Evolutionary conservation across 1,140 invertebrate species (phyloP), one percentile per base, ranked within the genome.

Genomic region (Gerris buenoi): DNA sequence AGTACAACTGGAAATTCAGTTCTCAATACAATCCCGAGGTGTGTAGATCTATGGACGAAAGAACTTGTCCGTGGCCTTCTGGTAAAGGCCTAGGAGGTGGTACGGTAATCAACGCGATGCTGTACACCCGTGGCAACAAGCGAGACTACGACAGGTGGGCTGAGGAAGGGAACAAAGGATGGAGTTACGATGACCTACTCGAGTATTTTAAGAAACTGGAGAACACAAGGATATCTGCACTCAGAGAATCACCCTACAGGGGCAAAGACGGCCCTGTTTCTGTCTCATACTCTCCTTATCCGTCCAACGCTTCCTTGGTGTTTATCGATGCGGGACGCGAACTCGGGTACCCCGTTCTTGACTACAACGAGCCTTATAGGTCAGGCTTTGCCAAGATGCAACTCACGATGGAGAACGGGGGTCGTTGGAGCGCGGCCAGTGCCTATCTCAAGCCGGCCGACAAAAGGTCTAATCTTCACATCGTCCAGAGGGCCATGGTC

Each of bases 201-300:
- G 88, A 85, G 0, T 94, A 93, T 75, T 95, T 95, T 72, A 82
- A 83, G 27, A 92, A 91, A 75, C 86, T 86, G 0, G 90, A 93
- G 77, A 85, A 86, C 68, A 81, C 79, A 67, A 76, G 74, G 13
- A 72, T 76, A 14, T 75, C 72, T 23, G 65, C 75, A 65, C 68
- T 78, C 22, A 71, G 72, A 61, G 65, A 79, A 63, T 85, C 84
- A 1, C 77, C 79, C 0, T 88, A 83, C 74, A 88, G 89, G 70
- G 83, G 85, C 0, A 78, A 73, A 62, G 77, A 80, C 15, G 90
- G 90, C 0, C 85, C 84, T 68, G 73, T 90, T 66, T 83, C 87
- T 71, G 84, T 90, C 0, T 81, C 84, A 68, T 79, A 84, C 68
- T 78, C 84, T 1, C 81, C 84, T 2, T 88, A 82, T 69, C 79